Evolutionary conservation across 2,888 invertebrate species (phyloP).

Genomic region (Lepidochitona cinerea): DNA sequence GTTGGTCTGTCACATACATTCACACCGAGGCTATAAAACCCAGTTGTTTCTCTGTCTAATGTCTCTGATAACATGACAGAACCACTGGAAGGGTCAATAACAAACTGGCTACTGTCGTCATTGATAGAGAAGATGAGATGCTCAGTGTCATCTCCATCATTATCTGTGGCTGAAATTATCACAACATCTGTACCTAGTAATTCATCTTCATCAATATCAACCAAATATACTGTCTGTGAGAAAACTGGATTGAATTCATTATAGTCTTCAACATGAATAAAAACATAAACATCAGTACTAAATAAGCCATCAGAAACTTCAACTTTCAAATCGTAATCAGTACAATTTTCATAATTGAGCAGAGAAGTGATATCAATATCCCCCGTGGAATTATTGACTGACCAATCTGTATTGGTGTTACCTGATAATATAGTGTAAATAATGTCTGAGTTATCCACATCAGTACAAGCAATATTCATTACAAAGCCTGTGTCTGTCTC

Average conservation of each 20-base stretch:
- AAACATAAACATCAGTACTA: neutral
- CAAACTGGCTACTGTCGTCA: neutral
- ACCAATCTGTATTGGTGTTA: neutral
- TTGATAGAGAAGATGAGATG: conserved; percentile 20
- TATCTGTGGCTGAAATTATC: conserved; percentile 36
- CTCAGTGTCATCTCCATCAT: conserved; percentile 30
- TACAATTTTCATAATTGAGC: neutral
- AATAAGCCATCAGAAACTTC: neutral
- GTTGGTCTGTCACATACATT: neutral
- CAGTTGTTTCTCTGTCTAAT: conserved; percentile 41
- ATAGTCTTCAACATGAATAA: neutral
- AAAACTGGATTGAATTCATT: conserved; percentile 19
- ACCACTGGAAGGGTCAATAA: conserved; percentile 30
- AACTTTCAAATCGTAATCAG: neutral
- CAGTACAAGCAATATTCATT: neutral
- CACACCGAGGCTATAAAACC: conserved; percentile 26
- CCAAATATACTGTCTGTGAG: conserved; percentile 24
- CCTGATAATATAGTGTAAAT: conserved; percentile 2
- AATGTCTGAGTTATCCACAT: neutral
- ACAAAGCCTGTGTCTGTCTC: neutral
- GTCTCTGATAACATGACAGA: conserved; percentile 25
- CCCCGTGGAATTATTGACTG: conserved; percentile 15
- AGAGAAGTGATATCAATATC: neutral
- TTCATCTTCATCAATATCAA: conserved; percentile 35
- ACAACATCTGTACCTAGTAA: conserved; percentile 21